Conservation (phyloP, 2,888 invertebrate species). For the Pegoplata infirma region DNA sequence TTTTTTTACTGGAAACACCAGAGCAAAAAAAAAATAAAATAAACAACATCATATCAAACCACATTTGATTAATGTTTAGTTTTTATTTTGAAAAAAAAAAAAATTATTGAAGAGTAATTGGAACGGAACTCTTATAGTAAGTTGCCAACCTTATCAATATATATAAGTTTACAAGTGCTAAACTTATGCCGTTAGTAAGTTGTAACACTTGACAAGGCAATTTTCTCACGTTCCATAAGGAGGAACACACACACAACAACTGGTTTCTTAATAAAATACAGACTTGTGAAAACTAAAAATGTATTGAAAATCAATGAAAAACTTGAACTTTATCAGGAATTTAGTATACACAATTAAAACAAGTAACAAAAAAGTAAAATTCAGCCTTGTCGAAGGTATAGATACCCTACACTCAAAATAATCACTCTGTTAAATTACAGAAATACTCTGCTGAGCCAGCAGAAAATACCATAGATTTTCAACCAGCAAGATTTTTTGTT, state of each 20-base stretch:
- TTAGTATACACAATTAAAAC: no score
- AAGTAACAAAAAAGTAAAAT: no score
- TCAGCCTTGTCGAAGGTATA: no score
- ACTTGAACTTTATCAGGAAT: slow-evolving; percentile 15
- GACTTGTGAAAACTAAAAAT: neutral
- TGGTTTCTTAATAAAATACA: slow-evolving; percentile 15
- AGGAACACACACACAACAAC: no score
- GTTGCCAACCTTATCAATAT: slow-evolving; percentile 54
- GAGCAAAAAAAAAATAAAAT: slow-evolving; percentile 29
- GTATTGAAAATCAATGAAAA: neutral
- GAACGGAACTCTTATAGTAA: slow-evolving; percentile 64
- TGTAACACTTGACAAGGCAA: slow-evolving; percentile 16
- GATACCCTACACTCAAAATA: no score
- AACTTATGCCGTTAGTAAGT: slow-evolving; percentile 19
- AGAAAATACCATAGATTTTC: no score
- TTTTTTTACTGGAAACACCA: no score
- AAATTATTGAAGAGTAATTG: slow-evolving; percentile 51
- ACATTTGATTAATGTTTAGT: slow-evolving; percentile 25
- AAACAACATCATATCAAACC: neutral
- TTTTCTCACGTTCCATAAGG: slow-evolving; percentile 47
- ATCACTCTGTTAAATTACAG: no score
- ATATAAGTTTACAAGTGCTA: slow-evolving; percentile 43
- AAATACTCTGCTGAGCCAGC: no score
- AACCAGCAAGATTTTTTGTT: no score
- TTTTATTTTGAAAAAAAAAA: slow-evolving; percentile 15